These are phyloP conservation scores for Hirundichthys speculiger DNA, from an alignment of 2,113 vertebrate genomes.

Conservation along the genomic window DNA sequence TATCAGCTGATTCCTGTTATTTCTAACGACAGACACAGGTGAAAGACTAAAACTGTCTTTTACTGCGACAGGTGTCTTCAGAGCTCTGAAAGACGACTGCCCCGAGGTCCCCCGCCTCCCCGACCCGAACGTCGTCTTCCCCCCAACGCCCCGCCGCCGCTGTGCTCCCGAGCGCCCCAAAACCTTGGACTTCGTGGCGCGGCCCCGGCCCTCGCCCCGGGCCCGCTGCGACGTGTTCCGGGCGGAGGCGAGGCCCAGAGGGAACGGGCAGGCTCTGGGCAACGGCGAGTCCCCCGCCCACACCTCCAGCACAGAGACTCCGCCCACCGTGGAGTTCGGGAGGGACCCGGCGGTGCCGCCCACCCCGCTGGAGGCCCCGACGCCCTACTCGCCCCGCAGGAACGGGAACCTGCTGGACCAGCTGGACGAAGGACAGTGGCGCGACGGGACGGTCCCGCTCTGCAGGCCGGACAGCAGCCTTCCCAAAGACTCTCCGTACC, in stretches of 20 bases:
- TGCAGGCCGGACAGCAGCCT: slow-evolving; percentile 86
- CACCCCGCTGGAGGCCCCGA: slow-evolving; percentile 84
- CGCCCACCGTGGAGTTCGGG: slow-evolving; percentile 91
- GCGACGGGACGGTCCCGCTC: slow-evolving; percentile 90
- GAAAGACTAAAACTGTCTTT: too few relatives aligned
- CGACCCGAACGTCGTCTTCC: slow-evolving; percentile 92
- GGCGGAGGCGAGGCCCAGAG: slow-evolving; percentile 79
- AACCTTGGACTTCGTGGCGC: slow-evolving; percentile 92
- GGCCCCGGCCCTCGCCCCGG: slow-evolving; percentile 91
- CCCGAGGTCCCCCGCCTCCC: slow-evolving; percentile 91
- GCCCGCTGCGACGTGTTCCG: slow-evolving; percentile 88
- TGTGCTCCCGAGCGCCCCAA: slow-evolving; percentile 94
- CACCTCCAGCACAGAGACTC: slow-evolving; percentile 94
- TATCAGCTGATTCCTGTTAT: too few relatives aligned
- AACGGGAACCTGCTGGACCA: slow-evolving; percentile 88
- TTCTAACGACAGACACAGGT: too few relatives aligned
- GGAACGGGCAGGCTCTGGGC: slow-evolving; percentile 58
- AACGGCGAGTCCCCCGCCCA: slow-evolving; percentile 89
- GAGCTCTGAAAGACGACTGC: slow-evolving; percentile 83
- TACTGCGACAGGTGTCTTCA: slow-evolving; percentile 41
- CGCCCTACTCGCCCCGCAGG: slow-evolving; percentile 80
- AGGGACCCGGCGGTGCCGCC: slow-evolving; percentile 85
- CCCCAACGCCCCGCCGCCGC: slow-evolving; percentile 91
- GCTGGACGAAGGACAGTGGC: slow-evolving; percentile 90
- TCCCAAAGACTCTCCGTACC: slow-evolving; percentile 84